Percentiles rank a stretch among this genome's conserved stretches.
phyloP scores from a whole-genome alignment of 2,113 vertebrate species.

The Baryphthengus martii region DNA sequence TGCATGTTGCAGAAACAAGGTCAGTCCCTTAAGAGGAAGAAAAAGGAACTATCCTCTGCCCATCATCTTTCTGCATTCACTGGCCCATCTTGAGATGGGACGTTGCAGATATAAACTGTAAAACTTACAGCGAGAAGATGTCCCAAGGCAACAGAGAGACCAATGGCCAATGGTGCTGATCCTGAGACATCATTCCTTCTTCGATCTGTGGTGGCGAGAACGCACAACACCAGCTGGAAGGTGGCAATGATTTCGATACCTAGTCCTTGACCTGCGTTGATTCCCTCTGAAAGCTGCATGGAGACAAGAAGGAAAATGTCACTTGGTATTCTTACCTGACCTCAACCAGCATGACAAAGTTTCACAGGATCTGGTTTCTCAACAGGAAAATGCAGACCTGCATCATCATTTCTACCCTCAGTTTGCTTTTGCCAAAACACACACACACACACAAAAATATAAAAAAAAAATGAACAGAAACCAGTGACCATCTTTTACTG shows the following conservation, averaged over 20 bases:
- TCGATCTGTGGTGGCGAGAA: constrained; percentile 92
- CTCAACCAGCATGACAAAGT: accelerated
- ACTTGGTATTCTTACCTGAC: neutral
- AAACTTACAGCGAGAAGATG: constrained; percentile 92
- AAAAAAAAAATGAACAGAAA: neutral
- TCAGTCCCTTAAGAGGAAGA: neutral
- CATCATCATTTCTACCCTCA: neutral
- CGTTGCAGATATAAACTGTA: neutral
- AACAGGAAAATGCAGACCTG: accelerated
- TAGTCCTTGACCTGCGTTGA: constrained; percentile 87
- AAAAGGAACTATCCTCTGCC: neutral
- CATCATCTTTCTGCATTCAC: neutral
- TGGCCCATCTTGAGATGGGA: too few species aligned
- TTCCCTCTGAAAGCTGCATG: constrained; percentile 67
- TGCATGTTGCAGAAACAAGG: neutral
- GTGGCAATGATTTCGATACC: constrained; percentile 92
- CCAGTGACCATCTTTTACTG: neutral
- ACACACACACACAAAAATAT: neutral
- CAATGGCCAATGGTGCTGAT: constrained; percentile 90
- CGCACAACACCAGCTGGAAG: constrained; percentile 94
- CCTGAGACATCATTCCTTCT: constrained; percentile 87
- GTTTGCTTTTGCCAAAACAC: neutral
- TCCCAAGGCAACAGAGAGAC: constrained; percentile 90
- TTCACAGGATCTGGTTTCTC: neutral
- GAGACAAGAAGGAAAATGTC: neutral